Percentiles rank a stretch among this genome's conserved stretches.
phyloP scores from a whole-genome alignment of 2,113 vertebrate species.

The Lagopus muta region DNA sequence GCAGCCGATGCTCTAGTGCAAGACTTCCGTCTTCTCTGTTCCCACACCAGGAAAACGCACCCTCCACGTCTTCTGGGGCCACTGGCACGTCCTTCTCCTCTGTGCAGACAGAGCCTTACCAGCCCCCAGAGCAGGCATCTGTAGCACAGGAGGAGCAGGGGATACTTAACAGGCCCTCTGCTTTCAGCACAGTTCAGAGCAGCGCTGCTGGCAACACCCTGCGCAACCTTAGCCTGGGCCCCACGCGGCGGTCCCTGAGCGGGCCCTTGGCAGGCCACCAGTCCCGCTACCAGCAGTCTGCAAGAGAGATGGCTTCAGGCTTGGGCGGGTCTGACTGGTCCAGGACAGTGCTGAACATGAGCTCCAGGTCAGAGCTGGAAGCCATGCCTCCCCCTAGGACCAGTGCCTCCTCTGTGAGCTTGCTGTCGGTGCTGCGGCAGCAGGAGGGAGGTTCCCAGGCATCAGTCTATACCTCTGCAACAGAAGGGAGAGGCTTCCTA shows the following conservation, averaged over 20 bases:
- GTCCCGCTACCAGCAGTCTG: conserved; percentile 78
- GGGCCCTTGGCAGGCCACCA: conserved; percentile 81
- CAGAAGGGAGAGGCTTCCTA: conserved; percentile 91
- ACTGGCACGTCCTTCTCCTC: conserved; percentile 92
- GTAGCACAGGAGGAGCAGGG: conserved; percentile 85
- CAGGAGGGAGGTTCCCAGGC: conserved; percentile 92
- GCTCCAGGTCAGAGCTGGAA: conserved; percentile 78
- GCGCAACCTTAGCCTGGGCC: conserved; percentile 86
- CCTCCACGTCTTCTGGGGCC: conserved; percentile 80
- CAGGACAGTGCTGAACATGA: conserved; percentile 87
- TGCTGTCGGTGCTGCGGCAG: conserved; percentile 92
- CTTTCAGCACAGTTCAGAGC: conserved; percentile 97
- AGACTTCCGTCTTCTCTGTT: conserved; percentile 85
- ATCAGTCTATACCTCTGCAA: conserved; percentile 96
- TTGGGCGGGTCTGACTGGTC: conserved; percentile 89
- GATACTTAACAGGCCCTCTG: conserved; percentile 88
- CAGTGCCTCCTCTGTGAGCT: conserved; percentile 93
- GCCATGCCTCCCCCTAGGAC: conserved; percentile 94
- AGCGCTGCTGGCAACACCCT: conserved; percentile 87
- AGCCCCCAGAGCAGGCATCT: conserved; percentile 84
- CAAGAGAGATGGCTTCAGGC: conserved; percentile 80
- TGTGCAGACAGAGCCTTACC: conserved; percentile 91
- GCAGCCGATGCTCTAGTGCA: conserved; percentile 90
- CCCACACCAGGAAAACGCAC: conserved; percentile 80
- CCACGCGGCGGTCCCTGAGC: conserved; percentile 82